Conservation (phyloP, 1,140 invertebrate genomes). For the Plutomurus gul region DNA sequence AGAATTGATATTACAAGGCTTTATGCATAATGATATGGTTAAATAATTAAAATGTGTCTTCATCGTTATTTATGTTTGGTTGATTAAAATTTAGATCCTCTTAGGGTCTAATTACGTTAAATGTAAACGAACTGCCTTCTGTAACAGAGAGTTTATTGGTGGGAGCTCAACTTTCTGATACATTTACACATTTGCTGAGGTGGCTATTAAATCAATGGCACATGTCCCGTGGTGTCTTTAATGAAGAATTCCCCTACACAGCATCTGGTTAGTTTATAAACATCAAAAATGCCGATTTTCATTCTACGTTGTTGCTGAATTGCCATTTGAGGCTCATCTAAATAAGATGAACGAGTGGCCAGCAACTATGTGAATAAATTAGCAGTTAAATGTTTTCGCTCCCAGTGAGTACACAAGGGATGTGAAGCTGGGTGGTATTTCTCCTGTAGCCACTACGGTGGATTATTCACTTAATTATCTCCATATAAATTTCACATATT, state of each 20-base stretch:
- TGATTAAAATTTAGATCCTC: conserved; percentile 1
- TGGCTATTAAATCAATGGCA: conserved; percentile 26
- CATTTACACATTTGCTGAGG: neutral
- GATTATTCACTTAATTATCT: neutral
- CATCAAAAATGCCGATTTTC: conserved; percentile 20
- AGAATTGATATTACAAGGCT: neutral
- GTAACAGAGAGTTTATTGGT: too few species aligned
- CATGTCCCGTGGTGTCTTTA: conserved; percentile 23
- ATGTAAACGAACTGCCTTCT: neutral
- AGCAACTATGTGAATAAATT: conserved; percentile 5
- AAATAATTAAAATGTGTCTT: neutral
- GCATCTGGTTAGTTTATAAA: conserved; percentile 9
- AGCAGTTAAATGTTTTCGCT: conserved; percentile 6
- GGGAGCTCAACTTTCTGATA: too few species aligned
- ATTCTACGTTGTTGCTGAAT: neutral
- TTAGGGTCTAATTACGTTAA: neutral
- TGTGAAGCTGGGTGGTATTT: neutral
- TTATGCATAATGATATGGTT: too few species aligned
- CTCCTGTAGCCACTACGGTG: neutral
- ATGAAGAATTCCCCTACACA: conserved; percentile 2
- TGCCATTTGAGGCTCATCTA: neutral
- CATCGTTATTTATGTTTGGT: neutral
- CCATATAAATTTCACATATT: too few species aligned
- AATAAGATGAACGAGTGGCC: conserved; percentile 14
- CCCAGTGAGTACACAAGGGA: neutral